phyloP scores from a whole-genome alignment of 2,888 invertebrate species.

The Linnaemya vulpina region DNA sequence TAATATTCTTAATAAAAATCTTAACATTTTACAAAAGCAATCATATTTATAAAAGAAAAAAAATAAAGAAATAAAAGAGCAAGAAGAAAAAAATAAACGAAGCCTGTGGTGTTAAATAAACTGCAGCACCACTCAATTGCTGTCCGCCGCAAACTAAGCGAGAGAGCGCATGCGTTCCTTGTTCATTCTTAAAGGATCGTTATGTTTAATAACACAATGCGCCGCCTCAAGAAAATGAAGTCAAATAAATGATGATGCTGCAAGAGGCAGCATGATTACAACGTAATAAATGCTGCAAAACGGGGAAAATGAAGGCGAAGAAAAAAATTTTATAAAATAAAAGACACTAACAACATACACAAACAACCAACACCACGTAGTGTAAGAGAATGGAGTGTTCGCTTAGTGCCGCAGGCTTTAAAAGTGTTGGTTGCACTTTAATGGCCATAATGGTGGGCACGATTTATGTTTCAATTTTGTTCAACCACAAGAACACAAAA shows the following conservation, averaged over 20 bases:
- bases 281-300: constrained; percentile 33
- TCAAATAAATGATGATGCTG: constrained; percentile 47
- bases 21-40: constrained; percentile 43
- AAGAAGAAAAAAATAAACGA: neutral
- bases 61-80: too few species aligned
- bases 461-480: constrained; percentile 81
- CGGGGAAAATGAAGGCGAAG: neutral
- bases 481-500: constrained; percentile 72
- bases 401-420: constrained; percentile 69
- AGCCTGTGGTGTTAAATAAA: constrained; percentile 58
- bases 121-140: constrained; percentile 37
- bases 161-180: constrained; percentile 35
- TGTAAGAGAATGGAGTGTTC: constrained; percentile 67
- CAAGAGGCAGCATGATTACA: constrained; percentile 51
- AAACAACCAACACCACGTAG: neutral
- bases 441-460: constrained; percentile 80
- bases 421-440: constrained; percentile 74
- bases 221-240: constrained; percentile 61
- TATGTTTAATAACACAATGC: constrained; percentile 56
- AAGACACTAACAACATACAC: neutral
- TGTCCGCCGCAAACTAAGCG: neutral
- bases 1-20: constrained; percentile 20
- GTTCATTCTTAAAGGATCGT: constrained; percentile 45
- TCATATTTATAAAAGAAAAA: constrained; percentile 30
- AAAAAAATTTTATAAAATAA: neutral